Evolutionary conservation across 2,113 vertebrate species (phyloP).

Genomic region (Rousettus leschenaultii): DNA sequence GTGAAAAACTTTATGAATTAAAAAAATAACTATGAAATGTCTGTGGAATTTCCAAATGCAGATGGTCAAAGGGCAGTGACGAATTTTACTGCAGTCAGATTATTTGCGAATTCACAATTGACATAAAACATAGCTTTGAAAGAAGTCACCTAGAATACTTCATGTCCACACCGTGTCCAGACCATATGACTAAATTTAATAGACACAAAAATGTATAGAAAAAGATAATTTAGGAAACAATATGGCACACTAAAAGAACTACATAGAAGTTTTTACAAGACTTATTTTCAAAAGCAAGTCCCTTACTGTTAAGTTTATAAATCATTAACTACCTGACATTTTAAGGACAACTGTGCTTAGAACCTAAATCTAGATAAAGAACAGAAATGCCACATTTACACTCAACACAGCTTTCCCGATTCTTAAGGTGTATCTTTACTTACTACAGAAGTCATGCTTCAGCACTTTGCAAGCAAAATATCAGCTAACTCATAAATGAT

Average conservation of each 20-base stretch:
- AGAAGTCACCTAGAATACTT: background rate
- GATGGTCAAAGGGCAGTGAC: background rate
- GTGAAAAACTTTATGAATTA: background rate
- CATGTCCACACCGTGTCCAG: background rate
- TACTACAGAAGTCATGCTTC: background rate
- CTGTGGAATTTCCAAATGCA: background rate
- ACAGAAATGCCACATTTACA: background rate
- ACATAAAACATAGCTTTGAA: background rate
- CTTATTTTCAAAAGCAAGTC: background rate
- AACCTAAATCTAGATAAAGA: background rate
- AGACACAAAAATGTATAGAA: background rate
- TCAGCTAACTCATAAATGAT: background rate
- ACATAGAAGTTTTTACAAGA: background rate
- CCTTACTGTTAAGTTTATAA: background rate
- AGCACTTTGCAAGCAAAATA: conserved; percentile 1
- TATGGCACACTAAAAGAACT: background rate
- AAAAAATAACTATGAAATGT: background rate
- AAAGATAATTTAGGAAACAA: background rate
- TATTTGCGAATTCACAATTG: background rate
- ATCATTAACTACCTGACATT: background rate
- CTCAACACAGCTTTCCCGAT: background rate
- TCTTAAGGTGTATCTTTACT: background rate
- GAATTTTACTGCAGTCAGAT: background rate
- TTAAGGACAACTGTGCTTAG: background rate
- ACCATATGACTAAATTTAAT: background rate